Base-by-base conservation (phyloP, 2,113 vertebrate species). In the Pristiophorus japonicus region DNA sequence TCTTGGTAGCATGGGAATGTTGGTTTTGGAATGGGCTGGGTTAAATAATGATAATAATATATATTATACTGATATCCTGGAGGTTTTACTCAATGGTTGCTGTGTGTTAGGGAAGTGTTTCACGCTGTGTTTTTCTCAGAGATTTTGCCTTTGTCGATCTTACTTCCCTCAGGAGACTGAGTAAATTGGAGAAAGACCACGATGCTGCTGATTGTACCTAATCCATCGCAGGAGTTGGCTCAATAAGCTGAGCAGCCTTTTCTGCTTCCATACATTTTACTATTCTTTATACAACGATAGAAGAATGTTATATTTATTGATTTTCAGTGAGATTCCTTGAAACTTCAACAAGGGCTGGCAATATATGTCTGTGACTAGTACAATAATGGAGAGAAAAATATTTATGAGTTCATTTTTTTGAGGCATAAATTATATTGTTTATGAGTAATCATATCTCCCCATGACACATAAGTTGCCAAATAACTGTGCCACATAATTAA, bases 31-130 rank as follows among this genome's bases (percentile, higher is more conserved):
- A 94, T 70, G 11, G 42, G 2, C 65, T 30, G 24, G 42, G 42
- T 47, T 94, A 70, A 94, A 66, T 67, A 66, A 94, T 94, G 63
- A 66, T 42, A 66, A 93, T 93, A 20, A 51, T 94, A 66, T 70
- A 94, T 51, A 73, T 94, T 94, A 73, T 73, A 67, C 38, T 94
- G 93, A 94, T 45, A 94, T 70, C 93, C 93, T 70, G 65, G 93
- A 73, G 65, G 42, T 24, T 11, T 94, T 94, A 24, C 42, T 94
- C 93, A 67, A 67, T 94, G 65, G 93, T 51, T 70, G 65, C 45
- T 94, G 66, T 70, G 65, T 45, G 93, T 94, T 4, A 12, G 63
- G 27, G 93, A 94, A 4, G 65, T 51, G 93, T 73, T 94, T 70
- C 93, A 94, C 4, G 66, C 65, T 70, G 93, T 94, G 93, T 51